A percentile compares a stretch with the other conserved stretches of the same genome.
These are phyloP conservation scores for Merluccius polli DNA, from an alignment of 2,797 vertebrate genomes.

Conservation along the genomic window DNA sequence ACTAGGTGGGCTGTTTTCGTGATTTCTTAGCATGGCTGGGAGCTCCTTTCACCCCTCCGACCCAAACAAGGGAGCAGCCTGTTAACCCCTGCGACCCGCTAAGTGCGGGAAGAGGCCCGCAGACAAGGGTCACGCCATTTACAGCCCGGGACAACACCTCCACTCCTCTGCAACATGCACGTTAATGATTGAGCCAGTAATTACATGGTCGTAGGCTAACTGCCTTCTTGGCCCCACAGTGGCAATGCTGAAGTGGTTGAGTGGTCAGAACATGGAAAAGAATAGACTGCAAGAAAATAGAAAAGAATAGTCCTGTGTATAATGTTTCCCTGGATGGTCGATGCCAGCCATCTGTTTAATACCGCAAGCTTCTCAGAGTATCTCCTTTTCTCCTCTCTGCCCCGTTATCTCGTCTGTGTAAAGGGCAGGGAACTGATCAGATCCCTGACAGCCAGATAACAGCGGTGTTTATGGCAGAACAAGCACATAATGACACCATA, in stretches of 20 bases:
- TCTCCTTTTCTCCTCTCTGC: constrained; percentile 29
- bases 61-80: background rate
- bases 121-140: constrained; percentile 40
- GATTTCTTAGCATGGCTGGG: background rate
- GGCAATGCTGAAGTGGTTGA: constrained; percentile 29
- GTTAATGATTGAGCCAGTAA: constrained; percentile 54
- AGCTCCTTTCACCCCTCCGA: background rate
- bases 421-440: constrained; percentile 55
- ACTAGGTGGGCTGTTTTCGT: background rate
- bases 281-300: too few relatives aligned
- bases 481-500: constrained; percentile 63
- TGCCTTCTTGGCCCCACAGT: constrained; percentile 23
- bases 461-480: constrained; percentile 51
- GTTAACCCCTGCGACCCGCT: background rate
- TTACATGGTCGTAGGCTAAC: constrained; percentile 45
- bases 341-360: background rate
- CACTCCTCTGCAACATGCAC: constrained; percentile 31
- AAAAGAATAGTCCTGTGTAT: background rate
- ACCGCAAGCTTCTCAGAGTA: constrained; percentile 17
- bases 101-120: constrained; percentile 31
- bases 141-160: constrained; percentile 26
- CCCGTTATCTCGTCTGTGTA: constrained; percentile 52
- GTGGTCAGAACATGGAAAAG: too few relatives aligned
- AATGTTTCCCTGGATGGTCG: background rate
- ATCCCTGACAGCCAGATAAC: constrained; percentile 51